Evolutionary conservation across 2,113 vertebrate genomes (phyloP), one percentile per base, ranked within the genome.

Genomic region (Martes martes): DNA sequence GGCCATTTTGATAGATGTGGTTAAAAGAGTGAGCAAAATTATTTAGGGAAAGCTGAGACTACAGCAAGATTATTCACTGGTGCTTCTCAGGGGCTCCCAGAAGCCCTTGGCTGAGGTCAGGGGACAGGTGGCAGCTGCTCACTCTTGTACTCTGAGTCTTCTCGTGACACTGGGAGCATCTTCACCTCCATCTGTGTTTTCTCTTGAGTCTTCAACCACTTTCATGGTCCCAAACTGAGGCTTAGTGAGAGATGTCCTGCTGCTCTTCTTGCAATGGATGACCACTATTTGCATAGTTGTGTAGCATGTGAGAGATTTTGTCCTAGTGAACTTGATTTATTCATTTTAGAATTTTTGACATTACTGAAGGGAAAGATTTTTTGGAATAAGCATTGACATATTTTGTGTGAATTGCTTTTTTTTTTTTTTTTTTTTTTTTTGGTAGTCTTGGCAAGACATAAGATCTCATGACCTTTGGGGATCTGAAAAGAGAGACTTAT

Each of bases 101-200:
- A 6, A 21, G 45, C 11, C 45, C n/a, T 69, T 7, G 23, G 19
- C 31, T 69, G 28, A 82, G 39, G 11, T 45, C 36, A 0, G 11
- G 15, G 2, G 47, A 57, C 1, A 2, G 0, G 1, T 0, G 8
- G 13, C 0, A 2, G 11, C 28, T 45, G 8, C 33, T 47, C 31
- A 5, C 1, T 45, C 21, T 7, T 18, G 26, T 0, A 3, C 6
- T 33, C 13, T 21, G 13, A 1, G 1, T 26, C 10, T 3, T 21
- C 55, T n/a, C 11, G 47, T 7, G 19, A 21, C 78, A 3, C 47
- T 4, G 9, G 18, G 50, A 23, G 6, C 15, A 11, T 36, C 61
- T 18, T 61, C 4, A 2, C 10, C 16, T 9, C 4, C 11, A 42
- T 10, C 7, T 4, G 19, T 42, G 4, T 36, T 39, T 73, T 24